Evolutionary conservation across 2,888 invertebrate species (phyloP).

Genomic region (Cephus pygmeus): DNA sequence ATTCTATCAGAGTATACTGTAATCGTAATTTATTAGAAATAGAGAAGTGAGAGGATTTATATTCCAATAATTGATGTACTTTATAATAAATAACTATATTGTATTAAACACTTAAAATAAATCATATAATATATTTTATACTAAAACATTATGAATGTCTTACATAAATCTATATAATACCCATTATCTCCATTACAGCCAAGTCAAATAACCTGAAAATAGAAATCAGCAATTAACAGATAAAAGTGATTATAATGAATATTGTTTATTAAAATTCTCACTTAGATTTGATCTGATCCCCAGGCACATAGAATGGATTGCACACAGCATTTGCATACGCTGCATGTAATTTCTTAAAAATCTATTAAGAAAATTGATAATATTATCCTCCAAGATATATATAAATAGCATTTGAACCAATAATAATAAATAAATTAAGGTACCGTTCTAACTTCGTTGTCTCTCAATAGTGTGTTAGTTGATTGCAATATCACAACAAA

Average conservation of each 20-base stretch:
- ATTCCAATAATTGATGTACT: background rate
- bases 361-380: constrained; percentile 65
- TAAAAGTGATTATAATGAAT: background rate
- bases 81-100: background rate
- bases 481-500: constrained; percentile 93
- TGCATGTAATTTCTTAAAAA: constrained; percentile 90
- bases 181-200: constrained; percentile 60
- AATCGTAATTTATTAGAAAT: no score
- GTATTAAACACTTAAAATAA: background rate
- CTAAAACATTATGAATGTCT: constrained; percentile 1
- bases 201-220: constrained; percentile 55
- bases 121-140: background rate
- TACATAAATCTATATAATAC: constrained; percentile 28
- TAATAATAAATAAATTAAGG: constrained; percentile 15
- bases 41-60: no score
- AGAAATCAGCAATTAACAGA: background rate
- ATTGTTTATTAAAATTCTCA: constrained; percentile 67
- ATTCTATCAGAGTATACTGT: no score
- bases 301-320: constrained; percentile 96
- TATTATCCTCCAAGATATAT: background rate
- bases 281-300: constrained; percentile 88
- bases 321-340: constrained; percentile 95
- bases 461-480: constrained; percentile 85
- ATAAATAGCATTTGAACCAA: constrained; percentile 16
- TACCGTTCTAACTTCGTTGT: constrained; percentile 94